Conservation (phyloP, 2,888 invertebrate species). For the Agonopterix subpropinquella region DNA sequence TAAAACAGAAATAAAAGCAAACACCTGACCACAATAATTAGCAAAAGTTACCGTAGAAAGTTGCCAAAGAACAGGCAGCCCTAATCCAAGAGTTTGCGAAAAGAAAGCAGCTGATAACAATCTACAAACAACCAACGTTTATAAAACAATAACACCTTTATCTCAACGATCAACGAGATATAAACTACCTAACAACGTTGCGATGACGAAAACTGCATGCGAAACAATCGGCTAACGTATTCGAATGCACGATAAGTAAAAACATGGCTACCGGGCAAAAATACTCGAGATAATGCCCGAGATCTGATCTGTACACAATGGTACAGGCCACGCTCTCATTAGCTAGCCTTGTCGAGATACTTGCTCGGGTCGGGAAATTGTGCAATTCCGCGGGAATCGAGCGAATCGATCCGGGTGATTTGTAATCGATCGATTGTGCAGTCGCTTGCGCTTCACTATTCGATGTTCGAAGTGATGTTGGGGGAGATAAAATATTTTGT, state of each 20-base stretch:
- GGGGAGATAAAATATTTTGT: too few relatives aligned
- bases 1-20: too few relatives aligned
- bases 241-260: constrained; percentile 56
- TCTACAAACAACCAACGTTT: constrained; percentile 3
- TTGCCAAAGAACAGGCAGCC: too few relatives aligned
- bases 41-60: too few relatives aligned
- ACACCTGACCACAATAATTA: too few relatives aligned
- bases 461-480: too few relatives aligned
- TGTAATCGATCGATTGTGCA: constrained; percentile 46
- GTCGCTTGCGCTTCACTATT: constrained; percentile 13
- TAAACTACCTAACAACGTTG: constrained; percentile 17
- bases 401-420: constrained; percentile 48
- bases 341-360: constrained; percentile 58
- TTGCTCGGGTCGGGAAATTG: constrained; percentile 41
- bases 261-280: constrained; percentile 68
- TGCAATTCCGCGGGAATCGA: constrained; percentile 58
- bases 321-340: constrained; percentile 68
- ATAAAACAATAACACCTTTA: constrained; percentile 18
- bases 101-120: neutral
- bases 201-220: constrained; percentile 54
- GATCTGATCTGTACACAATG: constrained; percentile 66
- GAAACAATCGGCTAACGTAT: constrained; percentile 56
- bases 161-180: constrained; percentile 25
- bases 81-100: too few relatives aligned
- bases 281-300: constrained; percentile 50